phyloP scores from a whole-genome alignment of 30 jellyfish, hydroid and myxozoan species.

The Pelagia noctiluca region DNA sequence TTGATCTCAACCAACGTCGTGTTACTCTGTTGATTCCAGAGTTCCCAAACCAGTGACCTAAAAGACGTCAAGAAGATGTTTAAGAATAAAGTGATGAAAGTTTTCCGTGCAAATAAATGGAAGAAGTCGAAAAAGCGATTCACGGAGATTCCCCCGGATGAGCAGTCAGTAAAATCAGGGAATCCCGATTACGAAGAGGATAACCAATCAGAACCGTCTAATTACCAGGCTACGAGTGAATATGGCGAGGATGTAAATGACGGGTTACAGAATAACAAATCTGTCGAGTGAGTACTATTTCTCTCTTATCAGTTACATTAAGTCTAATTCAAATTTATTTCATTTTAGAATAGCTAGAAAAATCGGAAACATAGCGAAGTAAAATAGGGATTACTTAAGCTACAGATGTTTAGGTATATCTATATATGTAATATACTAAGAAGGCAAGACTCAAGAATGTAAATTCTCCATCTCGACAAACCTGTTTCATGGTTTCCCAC shows the following conservation, averaged over 20 bases:
- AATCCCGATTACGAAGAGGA: constrained; percentile 57
- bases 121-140: constrained; percentile 56
- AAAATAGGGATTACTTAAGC: no score
- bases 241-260: constrained; percentile 33
- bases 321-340: no score
- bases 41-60: constrained; percentile 66
- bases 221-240: constrained; percentile 47
- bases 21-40: constrained; percentile 17
- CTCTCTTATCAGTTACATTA: no score
- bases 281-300: no score
- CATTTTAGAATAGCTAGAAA: no score
- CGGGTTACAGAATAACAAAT: constrained; percentile 24
- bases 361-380: no score
- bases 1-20: no score
- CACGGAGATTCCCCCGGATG: constrained; percentile 71
- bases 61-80: constrained; percentile 69
- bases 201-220: constrained; percentile 38
- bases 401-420: no score
- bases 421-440: no score
- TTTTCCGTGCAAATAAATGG: constrained; percentile 30
- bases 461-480: no score
- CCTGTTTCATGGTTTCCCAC: no score
- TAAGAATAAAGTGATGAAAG: constrained; percentile 53
- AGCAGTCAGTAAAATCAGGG: constrained; percentile 37
- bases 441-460: no score